Percentiles rank a stretch among this genome's conserved stretches.
phyloP scores from a whole-genome alignment of 2,888 invertebrate species.

The Heliconius sara region DNA sequence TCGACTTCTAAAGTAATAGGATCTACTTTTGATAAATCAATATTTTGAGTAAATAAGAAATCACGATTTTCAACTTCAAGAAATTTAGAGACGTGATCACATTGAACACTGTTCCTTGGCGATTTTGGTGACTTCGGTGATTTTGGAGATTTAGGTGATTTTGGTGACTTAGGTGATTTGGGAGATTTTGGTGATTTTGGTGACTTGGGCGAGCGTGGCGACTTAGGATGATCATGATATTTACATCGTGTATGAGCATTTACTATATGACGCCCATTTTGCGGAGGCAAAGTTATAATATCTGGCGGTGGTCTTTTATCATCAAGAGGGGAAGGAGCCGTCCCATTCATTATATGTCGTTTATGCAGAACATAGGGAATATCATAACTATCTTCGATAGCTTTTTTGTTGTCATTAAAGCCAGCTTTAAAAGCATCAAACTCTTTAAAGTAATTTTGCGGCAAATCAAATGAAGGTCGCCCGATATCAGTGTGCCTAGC shows the following conservation, averaged over 20 bases:
- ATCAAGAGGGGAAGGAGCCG: conserved; percentile 85
- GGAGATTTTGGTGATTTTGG: conserved; percentile 87
- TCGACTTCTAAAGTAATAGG: conserved; percentile 89
- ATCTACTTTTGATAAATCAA: conserved; percentile 89
- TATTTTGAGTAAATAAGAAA: conserved; percentile 89
- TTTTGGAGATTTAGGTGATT: conserved; percentile 81
- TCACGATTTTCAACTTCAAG: conserved; percentile 83
- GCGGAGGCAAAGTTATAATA: conserved; percentile 76
- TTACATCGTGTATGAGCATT: conserved; percentile 79
- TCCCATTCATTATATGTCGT: conserved; percentile 93
- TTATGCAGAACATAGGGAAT: conserved; percentile 94
- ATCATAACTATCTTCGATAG: conserved; percentile 85
- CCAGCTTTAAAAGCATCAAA: conserved; percentile 84
- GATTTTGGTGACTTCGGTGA: conserved; percentile 83
- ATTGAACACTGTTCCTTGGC: conserved; percentile 75
- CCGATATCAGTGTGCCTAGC: conserved; percentile 83
- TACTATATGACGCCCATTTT: conserved; percentile 76
- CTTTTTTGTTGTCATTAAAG: conserved; percentile 79
- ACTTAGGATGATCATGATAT: conserved; percentile 81
- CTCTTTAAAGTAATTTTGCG: conserved; percentile 89
- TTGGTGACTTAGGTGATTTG: conserved; percentile 85
- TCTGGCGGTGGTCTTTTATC: conserved; percentile 75
- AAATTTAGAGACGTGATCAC: conserved; percentile 75
- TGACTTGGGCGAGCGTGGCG: conserved; percentile 84
- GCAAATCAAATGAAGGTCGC: conserved; percentile 88